Base-by-base conservation (phyloP, 2,797 vertebrate genomes). In the Crenuchus spilurus region DNA sequence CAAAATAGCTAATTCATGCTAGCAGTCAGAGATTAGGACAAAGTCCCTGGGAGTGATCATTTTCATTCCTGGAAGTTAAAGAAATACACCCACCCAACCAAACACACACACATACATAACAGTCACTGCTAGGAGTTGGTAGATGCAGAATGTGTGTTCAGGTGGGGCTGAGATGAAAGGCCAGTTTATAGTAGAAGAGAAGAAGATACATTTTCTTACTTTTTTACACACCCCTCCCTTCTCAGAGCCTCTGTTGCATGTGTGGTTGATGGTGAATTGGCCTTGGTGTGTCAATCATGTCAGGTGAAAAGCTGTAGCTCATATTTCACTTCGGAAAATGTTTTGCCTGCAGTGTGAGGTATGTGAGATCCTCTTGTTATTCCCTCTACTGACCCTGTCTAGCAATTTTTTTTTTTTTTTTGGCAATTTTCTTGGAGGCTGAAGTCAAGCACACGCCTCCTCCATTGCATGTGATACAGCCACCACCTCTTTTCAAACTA, bases 1-100 rank as follows among this genome's bases (percentile, higher is more conserved):
- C 4, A 78, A 77, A 79, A 76, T 71, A 71, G 55, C 26, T 4
- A 72, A 63, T 58, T 79, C 42, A 58, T 48, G 48, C 49, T 67
- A 57, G 61, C 26, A 22, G 30, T 64, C 30, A 57, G 28, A 63
- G 72, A 54, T 70, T 31, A 69, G 62, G 52, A 4, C 70, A 76
- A 66, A 70, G 31, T 65, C 70, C 51, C 26, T 52, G 4, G 35
- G 26, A 41, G 16, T 57, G 7, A 54, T n/a, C n/a, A n/a, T 69
- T 64, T 73, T 51, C 52, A 28, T 44, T 44, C 2, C 44, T 39
- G 22, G 54, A 67, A 39, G 54, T 60, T 62, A 71, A 68, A 75
- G 33, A 72, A 30, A 52, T 24, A 46, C 11, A 2, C 58, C 10
- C 33, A 3, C 28, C 16, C 77, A 72, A 58, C 10, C 55, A 57